Evolutionary conservation across 2,888 invertebrate genomes (phyloP), one percentile per base, ranked within the genome.

Genomic region (Phania funesta): DNA sequence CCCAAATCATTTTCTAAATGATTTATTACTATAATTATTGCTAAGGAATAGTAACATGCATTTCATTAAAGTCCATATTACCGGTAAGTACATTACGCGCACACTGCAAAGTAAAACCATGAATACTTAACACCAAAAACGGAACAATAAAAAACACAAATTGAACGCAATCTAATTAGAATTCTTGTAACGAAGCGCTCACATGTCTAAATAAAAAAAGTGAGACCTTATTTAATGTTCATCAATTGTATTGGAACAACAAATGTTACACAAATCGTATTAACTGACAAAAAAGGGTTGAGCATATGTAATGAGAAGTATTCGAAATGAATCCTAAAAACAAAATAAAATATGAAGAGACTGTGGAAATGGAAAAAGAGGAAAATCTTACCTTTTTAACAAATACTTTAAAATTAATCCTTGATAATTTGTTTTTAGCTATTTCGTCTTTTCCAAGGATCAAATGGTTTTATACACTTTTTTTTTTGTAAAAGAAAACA

Each of bases 331-430:
- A 56, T 68, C 29, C 13, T 60, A 29, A 41, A 29, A 24, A 52
- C 41, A 3, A 41, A 62, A 32, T 73, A 50, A 62, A 41, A 62
- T 41, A 52, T 18, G 11, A 8, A 54, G n/a, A 5, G 11, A 13
- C 35, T 38, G n/a, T 38, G 11, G 1, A 16, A 24, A 16, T 5
- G 26, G 8, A 44, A 68, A n/a, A n/a, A n/a, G n/a, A n/a, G n/a
- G n/a, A n/a, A n/a, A n/a, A n/a, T n/a, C 76, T 76, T 76, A 76
- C 76, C 76, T 76, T 29, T 29, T 52, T n/a, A 32, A 11, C n/a
- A 44, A 22, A 44, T 50, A 41, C 50, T 52, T 56, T 44, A 16
- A 13, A 56, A 41, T 41, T 78, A 78, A 78, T 78, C 78, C 78
- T 58, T 50, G 56, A 38, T 18, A 46, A 46, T 50, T 65, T 32